Evolutionary conservation across 35 echinoderm and acorn worm genomes (phyloP).

Genomic region (Acanthaster planci): DNA sequence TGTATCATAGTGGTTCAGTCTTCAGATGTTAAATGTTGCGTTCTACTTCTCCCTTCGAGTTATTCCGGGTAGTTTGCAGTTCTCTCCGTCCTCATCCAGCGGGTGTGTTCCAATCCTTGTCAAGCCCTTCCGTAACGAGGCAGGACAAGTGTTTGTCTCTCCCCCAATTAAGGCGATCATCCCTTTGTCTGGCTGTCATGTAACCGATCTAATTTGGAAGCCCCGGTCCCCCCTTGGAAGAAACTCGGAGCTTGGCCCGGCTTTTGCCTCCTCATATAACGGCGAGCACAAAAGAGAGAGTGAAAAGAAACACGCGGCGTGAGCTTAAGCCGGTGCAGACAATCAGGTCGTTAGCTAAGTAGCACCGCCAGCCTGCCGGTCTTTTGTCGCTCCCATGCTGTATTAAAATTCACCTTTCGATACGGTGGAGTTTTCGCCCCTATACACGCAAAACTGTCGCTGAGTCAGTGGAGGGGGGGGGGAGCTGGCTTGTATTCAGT

Average conservation of each 20-base stretch:
- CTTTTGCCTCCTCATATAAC: neutral
- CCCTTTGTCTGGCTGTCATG: slow-evolving; percentile 43
- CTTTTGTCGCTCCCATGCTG: neutral
- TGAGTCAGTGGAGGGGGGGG: too few relatives aligned
- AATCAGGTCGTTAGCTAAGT: slow-evolving; percentile 53
- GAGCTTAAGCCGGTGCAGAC: slow-evolving; percentile 23
- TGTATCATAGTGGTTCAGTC: too few relatives aligned
- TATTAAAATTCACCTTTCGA: neutral
- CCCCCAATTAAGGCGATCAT: slow-evolving; percentile 28
- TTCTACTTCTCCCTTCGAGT: too few relatives aligned
- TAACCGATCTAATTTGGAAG: slow-evolving; percentile 34
- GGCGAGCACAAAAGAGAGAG: neutral
- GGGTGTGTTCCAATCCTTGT: neutral
- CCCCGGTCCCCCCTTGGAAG: neutral
- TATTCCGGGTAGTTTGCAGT: too few relatives aligned
- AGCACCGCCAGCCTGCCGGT: neutral
- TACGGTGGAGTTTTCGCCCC: neutral
- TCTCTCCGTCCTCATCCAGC: too few relatives aligned
- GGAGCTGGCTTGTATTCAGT: too few relatives aligned
- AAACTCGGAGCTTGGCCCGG: neutral
- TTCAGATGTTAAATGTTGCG: too few relatives aligned
- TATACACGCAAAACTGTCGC: neutral
- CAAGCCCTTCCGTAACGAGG: slow-evolving; percentile 13
- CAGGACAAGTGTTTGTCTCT: slow-evolving; percentile 25
- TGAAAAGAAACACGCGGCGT: neutral